Evolutionary conservation across 1,140 invertebrate species (phyloP), one percentile per base, ranked within the genome.

Genomic region (Drosophila asahinai): DNA sequence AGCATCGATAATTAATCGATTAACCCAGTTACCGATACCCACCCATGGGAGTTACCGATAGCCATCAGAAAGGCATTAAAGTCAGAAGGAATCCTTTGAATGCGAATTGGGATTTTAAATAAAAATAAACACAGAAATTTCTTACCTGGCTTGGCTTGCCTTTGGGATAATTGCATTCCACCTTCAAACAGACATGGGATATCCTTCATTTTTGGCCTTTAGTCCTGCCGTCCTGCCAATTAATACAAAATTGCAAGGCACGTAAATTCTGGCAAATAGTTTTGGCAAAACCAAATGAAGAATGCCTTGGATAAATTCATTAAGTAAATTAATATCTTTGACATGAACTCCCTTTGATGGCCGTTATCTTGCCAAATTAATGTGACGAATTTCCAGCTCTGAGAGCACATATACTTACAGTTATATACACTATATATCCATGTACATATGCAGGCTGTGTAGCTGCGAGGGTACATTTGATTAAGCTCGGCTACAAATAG

Each of bases 401-500:
- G 30, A 6, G 12, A 14, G 15, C 30, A 36, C 15, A 19, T 27
- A 9, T 25, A 49, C n/a, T 15, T 49, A 27, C 15, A 1, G 14
- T 11, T 22, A 12, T 48, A 48, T 3, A 15, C 3, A 15, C 0
- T 48, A 14, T 14, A 22, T 3, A 9, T 1, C 9, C 3, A 22
- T 22, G 38, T 55, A 19, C 17, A 33, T 33, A 33, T 8, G 30
- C 33, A 36, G 33, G 30, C 30, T 33, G 2, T 33, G 30, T 42
- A 17, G 55, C 55, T 42, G n/a, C 25, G 15, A 30, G 40, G 25
- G 9, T 27, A 12, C 58, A 60, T 45, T 60, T 60, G 64, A 64
- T 64, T 64, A 67, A 67, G 64, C 42, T 36, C 43, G 25, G 42
- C 33, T 67, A 64, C 64, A 48, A 47, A 47, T 67, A 67, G 58